Conservation (phyloP, 2,113 vertebrate species). For the Ornithorhynchus anatinus region DNA sequence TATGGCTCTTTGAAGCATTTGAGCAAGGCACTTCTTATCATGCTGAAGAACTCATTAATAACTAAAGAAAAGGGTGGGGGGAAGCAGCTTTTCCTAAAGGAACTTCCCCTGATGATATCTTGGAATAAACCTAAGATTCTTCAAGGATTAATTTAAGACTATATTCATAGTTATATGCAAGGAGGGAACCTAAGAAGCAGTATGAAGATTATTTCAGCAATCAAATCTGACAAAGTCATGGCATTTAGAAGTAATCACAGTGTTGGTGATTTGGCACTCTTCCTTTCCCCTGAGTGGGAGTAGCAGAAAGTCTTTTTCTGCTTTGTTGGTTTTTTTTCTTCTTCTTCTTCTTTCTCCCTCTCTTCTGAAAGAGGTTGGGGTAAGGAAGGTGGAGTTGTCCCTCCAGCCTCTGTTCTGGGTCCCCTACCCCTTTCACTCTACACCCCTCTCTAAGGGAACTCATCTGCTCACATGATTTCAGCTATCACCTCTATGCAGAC, state of each 20-base stretch:
- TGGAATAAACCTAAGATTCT: background rate
- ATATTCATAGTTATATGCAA: constrained; percentile 24
- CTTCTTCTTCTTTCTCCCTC: background rate
- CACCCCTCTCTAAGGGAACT: no score
- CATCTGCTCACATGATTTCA: no score
- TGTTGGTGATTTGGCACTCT: constrained; percentile 26
- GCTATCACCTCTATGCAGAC: no score
- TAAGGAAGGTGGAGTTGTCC: background rate
- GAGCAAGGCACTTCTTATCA: background rate
- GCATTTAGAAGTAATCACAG: constrained; percentile 45
- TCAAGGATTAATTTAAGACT: constrained; percentile 34
- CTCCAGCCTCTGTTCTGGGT: no score
- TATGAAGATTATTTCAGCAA: constrained; percentile 41
- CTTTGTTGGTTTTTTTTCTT: no score
- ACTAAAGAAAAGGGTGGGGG: background rate
- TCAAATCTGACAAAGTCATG: constrained; percentile 12
- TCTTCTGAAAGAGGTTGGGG: background rate
- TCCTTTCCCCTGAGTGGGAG: constrained; percentile 16
- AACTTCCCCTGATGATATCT: background rate
- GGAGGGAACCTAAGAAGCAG: constrained; percentile 3
- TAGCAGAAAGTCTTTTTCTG: constrained; percentile 13
- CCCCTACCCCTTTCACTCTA: background rate
- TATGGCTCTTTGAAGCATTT: constrained; percentile 12
- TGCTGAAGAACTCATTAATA: background rate
- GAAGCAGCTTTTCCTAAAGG: constrained; percentile 4